Conservation (phyloP, 2,797 vertebrate genomes). For the Eospalax fontanierii region DNA sequence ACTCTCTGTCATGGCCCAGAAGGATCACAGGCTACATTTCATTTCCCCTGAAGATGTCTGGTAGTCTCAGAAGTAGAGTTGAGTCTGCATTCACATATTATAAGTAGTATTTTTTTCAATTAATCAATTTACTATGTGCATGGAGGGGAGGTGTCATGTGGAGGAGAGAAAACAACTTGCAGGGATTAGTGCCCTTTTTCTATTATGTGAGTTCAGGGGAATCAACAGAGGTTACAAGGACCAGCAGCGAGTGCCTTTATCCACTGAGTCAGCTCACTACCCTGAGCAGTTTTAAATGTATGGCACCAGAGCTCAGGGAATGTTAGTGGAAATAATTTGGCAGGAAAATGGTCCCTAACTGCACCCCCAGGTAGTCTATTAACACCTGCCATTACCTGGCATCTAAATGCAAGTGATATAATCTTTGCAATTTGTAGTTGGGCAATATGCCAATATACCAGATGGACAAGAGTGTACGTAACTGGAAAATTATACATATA, state of each 20-base stretch:
- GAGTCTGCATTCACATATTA: conserved; percentile 37
- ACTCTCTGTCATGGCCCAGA: conserved; percentile 62
- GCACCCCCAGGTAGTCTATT: conserved; percentile 81
- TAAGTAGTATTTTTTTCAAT: background rate
- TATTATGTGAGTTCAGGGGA: background rate
- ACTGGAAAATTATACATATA: conserved; percentile 79
- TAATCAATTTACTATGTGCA: background rate
- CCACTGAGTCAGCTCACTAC: background rate
- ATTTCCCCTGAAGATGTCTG: background rate
- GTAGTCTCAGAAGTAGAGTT: conserved; percentile 44
- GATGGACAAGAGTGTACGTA: conserved; percentile 84
- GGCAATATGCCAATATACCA: conserved; percentile 85
- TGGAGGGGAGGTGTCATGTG: background rate
- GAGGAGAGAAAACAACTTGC: background rate
- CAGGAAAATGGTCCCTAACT: conserved; percentile 77
- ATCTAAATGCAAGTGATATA: conserved; percentile 80
- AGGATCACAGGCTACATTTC: conserved; percentile 60
- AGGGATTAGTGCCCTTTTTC: background rate
- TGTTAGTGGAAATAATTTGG: conserved; percentile 76
- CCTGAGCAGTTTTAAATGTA: conserved; percentile 75
- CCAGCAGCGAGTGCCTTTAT: background rate
- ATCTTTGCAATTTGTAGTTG: conserved; percentile 81
- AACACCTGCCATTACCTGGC: conserved; percentile 87
- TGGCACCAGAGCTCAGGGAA: background rate
- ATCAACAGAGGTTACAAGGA: background rate